Percentiles rank a stretch among this genome's conserved stretches.
Evolutionary conservation across 2,113 vertebrate genomes (phyloP).

Genomic region (Spizaetus ornatus): DNA sequence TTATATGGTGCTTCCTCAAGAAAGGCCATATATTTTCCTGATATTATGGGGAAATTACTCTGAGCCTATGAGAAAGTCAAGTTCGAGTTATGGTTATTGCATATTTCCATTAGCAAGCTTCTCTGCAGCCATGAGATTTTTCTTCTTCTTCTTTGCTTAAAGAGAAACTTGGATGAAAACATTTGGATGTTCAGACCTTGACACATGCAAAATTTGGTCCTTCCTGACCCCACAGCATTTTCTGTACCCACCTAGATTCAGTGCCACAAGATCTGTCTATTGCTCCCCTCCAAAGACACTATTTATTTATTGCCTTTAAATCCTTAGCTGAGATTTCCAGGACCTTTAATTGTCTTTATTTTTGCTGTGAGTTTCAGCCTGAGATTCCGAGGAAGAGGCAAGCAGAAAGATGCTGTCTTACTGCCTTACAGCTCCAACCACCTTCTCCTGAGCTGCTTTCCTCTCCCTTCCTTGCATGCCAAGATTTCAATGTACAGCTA

Average conservation of each 20-base stretch:
- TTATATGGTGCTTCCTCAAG: neutral
- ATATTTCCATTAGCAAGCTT: neutral
- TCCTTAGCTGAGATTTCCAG: neutral
- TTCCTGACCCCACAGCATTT: neutral
- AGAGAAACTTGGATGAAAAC: neutral
- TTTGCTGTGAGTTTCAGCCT: neutral
- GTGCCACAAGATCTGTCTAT: neutral
- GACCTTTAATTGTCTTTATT: neutral
- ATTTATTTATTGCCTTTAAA: neutral
- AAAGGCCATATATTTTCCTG: neutral
- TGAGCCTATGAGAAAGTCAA: neutral
- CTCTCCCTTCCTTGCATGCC: neutral
- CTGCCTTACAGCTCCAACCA: neutral
- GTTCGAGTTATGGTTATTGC: neutral
- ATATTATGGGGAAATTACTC: neutral
- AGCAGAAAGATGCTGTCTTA: neutral
- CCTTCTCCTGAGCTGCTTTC: fast-evolving
- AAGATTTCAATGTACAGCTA: neutral
- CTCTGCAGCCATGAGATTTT: neutral
- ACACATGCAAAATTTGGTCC: neutral
- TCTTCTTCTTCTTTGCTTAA: neutral
- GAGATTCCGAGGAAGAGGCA: neutral
- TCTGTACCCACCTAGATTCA: neutral
- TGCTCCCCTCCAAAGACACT: neutral
- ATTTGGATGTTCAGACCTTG: neutral